Conservation (phyloP, 2,797 vertebrate species). For the Scleropages formosus region DNA sequence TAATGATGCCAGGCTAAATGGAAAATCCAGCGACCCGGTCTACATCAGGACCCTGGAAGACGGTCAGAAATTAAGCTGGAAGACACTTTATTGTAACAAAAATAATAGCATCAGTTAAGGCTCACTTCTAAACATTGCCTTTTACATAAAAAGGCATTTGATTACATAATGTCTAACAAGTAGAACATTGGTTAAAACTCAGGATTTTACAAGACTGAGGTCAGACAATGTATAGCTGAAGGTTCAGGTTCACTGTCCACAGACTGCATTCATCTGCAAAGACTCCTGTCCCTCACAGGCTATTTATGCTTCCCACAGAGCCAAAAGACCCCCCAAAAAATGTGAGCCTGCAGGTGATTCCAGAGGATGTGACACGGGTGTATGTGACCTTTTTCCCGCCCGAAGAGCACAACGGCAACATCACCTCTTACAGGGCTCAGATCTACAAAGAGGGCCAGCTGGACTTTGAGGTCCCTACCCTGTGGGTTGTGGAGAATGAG, state of each 20-base stretch:
- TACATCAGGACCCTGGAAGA: constrained; percentile 83
- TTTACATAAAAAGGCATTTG: not conserved
- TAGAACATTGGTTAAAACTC: not conserved
- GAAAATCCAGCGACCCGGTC: constrained; percentile 72
- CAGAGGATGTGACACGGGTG: constrained; percentile 84
- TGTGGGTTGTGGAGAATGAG: constrained; percentile 71
- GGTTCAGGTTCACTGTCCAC: not conserved
- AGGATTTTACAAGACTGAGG: not conserved
- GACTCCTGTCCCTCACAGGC: not conserved
- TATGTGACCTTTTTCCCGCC: constrained; percentile 86
- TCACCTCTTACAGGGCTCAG: constrained; percentile 81
- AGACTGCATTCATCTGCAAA: not conserved
- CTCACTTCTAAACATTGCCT: not conserved
- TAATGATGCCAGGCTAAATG: constrained; percentile 68
- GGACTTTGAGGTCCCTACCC: constrained; percentile 71
- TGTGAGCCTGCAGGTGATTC: constrained; percentile 79
- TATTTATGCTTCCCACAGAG: constrained; percentile 60
- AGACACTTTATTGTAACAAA: not conserved
- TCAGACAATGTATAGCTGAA: not conserved
- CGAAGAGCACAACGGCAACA: constrained; percentile 86
- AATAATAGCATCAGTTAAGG: no score
- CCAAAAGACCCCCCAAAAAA: constrained; percentile 92
- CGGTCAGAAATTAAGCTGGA: constrained; percentile 62
- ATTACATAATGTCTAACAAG: not conserved
- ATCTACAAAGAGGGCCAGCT: constrained; percentile 78